phyloP scores from a whole-genome alignment of 2,113 vertebrate species.

The Callionymus lyra region DNA sequence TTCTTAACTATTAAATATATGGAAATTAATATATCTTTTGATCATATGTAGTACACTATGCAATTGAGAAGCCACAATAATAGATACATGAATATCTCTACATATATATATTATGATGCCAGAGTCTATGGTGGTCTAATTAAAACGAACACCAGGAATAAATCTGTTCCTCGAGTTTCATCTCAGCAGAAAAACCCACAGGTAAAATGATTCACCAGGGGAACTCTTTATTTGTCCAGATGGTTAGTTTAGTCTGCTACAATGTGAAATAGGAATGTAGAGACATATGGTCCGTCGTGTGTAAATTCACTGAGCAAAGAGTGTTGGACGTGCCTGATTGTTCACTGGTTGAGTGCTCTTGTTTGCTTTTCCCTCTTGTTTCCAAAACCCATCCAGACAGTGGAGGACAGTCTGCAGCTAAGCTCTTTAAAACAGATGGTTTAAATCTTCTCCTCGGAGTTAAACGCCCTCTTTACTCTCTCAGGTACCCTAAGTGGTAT shows the following conservation, averaged over 20 bases:
- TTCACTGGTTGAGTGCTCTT: constrained; percentile 25
- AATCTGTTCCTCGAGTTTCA: constrained; percentile 1
- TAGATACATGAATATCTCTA: too few species aligned
- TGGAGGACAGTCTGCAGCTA: constrained; percentile 51
- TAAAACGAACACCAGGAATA: too few species aligned
- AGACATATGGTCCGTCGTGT: constrained; percentile 47
- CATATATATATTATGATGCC: too few species aligned
- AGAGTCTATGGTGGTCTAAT: too few species aligned
- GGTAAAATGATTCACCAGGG: constrained; percentile 9
- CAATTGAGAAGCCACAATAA: too few species aligned
- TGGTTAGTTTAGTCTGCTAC: constrained; percentile 9
- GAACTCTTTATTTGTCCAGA: constrained; percentile 27
- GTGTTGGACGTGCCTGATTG: constrained; percentile 27
- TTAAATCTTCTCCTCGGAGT: constrained; percentile 53
- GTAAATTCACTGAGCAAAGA: constrained; percentile 34
- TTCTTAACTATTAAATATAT: too few species aligned
- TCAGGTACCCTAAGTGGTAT: constrained; percentile 53
- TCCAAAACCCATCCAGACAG: constrained; percentile 29
- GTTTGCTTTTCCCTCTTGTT: constrained; percentile 39
- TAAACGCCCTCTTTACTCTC: constrained; percentile 59
- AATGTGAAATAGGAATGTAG: constrained; percentile 27
- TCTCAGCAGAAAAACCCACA: constrained; percentile 1
- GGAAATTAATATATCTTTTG: too few species aligned
- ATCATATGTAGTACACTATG: too few species aligned
- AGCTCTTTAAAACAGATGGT: constrained; percentile 64